Conservation (phyloP, 2,888 invertebrate genomes). For the Dasypogon diadema region DNA sequence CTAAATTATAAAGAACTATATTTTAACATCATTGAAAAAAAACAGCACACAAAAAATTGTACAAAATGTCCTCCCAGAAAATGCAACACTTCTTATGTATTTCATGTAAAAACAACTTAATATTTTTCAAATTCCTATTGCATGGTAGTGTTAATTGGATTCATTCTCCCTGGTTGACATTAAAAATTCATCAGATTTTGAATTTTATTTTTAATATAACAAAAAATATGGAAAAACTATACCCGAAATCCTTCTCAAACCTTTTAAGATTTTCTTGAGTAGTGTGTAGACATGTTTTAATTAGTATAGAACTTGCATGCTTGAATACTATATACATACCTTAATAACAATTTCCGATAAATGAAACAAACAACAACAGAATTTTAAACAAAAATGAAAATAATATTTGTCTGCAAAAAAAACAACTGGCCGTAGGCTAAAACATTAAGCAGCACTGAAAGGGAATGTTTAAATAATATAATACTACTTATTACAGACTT, state of each 20-base stretch:
- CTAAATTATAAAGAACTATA: conserved; percentile 13
- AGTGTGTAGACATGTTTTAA: neutral
- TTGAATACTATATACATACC: neutral
- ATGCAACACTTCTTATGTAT: neutral
- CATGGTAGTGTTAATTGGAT: conserved; percentile 37
- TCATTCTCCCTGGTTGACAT: too few species aligned
- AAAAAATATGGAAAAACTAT: too few species aligned
- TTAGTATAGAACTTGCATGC: conserved; percentile 15
- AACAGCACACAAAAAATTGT: conserved; percentile 4
- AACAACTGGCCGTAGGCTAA: neutral
- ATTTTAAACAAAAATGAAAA: neutral
- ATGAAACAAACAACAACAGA: neutral
- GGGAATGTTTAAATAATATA: conserved; percentile 38
- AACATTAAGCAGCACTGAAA: conserved; percentile 35
- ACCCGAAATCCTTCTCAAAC: neutral
- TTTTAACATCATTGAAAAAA: conserved; percentile 28
- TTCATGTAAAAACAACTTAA: neutral
- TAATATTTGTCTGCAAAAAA: neutral
- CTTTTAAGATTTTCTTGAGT: neutral
- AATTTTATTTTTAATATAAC: too few species aligned
- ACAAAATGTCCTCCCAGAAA: neutral
- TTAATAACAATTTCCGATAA: neutral
- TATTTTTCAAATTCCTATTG: conserved; percentile 1
- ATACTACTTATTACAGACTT: neutral
- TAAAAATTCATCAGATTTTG: too few species aligned